Base-by-base conservation (phyloP, 2,113 vertebrate genomes). In the Cyprinodon brontotheroides region DNA sequence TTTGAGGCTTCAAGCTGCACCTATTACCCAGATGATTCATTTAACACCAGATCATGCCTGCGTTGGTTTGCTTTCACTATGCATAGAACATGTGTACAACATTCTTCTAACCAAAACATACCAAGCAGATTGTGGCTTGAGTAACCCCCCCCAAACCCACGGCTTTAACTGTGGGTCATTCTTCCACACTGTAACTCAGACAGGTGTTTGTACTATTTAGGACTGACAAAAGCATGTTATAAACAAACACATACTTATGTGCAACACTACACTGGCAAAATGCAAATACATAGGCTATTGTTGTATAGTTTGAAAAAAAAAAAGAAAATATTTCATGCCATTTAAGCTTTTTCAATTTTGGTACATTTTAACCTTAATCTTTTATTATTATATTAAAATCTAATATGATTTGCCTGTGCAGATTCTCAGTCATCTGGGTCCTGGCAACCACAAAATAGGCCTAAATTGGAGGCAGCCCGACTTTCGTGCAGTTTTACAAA, bases 191-290 rank as follows among this genome's bases (percentile, higher is more conserved):
- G 84, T 69, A 47, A 77, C 71, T 65, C 72, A 79, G 89, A 93
- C 94, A 94, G 93, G 94, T 94, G 94, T 86, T 85, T 77, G 37
- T 87, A 93, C 93, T 94, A 94, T 94, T 95, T 93, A 87, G 72
- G 91, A 93, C 74, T 62, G 87, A 87, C 81, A 78, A 40, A 78
- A 89, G 89, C 84, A 86, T 91, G 88, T 91, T 90, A 82, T 91
- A 92, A 90, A 91, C 41, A 53, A 65, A 17, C 17, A 60, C 38
- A 48, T 68, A 66, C 67, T 36, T 69, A 53, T 75, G 43, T 3
- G 47, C 78, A 78, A 69, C 79, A 70, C 79, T 80, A 77, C 29
- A 37, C 67, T 64, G 71, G 15, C 62, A 66, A 64, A 68, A 57
- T 9, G 29, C 60, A 57, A 50, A 68, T 15, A 48, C 53, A 69